phyloP scores from a whole-genome alignment of 2,797 vertebrate genomes.

The Chloroceryle inda region DNA sequence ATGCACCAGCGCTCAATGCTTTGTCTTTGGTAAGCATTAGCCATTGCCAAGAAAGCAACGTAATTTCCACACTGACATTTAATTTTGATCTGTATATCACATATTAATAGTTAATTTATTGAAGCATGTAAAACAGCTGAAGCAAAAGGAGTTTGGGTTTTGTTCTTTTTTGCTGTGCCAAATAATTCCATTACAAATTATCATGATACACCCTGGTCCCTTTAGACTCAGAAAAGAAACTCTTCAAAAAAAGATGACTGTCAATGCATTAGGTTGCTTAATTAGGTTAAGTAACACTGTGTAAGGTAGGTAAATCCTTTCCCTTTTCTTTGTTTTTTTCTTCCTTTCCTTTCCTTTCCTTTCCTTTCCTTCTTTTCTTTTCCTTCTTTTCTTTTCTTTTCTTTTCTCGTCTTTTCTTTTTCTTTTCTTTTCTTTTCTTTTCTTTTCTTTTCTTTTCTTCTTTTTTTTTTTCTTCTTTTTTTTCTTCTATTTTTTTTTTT shows the following conservation, averaged over 20 bases:
- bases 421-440: too few relatives aligned
- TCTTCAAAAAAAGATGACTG: background rate
- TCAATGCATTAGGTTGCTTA: background rate
- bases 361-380: background rate
- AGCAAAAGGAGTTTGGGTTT: background rate
- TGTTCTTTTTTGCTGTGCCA: background rate
- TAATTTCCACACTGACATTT: background rate
- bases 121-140: background rate
- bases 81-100: background rate
- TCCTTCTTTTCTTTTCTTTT: background rate
- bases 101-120: conserved; percentile 27
- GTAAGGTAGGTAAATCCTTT: background rate
- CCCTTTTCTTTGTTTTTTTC: background rate
- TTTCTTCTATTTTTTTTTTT: background rate
- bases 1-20: background rate
- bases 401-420: background rate
- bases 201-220: background rate
- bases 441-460: background rate
- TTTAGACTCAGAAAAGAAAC: background rate
- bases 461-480: too few relatives aligned
- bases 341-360: background rate
- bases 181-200: background rate
- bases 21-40: background rate
- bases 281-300: background rate
- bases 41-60: background rate